These are phyloP conservation scores for Morone chrysops DNA, from an alignment of 2,113 vertebrate species.

Conservation along the genomic window DNA sequence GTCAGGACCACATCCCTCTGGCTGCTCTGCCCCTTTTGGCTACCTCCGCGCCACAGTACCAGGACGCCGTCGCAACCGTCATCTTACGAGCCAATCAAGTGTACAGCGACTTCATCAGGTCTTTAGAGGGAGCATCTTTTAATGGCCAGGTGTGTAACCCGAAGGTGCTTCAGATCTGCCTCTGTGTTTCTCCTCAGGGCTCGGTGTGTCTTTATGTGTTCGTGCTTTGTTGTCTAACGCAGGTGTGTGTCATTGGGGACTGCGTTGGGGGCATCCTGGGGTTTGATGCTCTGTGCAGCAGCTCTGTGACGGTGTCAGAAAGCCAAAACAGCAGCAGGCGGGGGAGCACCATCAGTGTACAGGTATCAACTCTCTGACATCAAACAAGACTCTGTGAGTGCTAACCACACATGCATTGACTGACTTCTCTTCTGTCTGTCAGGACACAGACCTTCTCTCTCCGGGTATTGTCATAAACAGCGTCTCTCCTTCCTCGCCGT, in stretches of 20 bases:
- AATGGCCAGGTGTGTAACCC: slow-evolving; percentile 87
- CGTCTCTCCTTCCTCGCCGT: slow-evolving; percentile 86
- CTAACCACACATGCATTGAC: not conserved
- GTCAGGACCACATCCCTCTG: slow-evolving; percentile 97
- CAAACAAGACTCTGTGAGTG: not conserved
- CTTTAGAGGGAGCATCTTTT: slow-evolving; percentile 91
- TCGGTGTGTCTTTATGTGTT: slow-evolving; percentile 12
- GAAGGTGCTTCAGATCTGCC: not conserved
- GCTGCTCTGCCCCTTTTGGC: slow-evolving; percentile 95
- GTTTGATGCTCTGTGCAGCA: slow-evolving; percentile 95
- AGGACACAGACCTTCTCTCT: slow-evolving; percentile 96
- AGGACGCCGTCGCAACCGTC: slow-evolving; percentile 93
- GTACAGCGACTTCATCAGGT: slow-evolving; percentile 93
- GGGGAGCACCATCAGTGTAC: slow-evolving; percentile 93
- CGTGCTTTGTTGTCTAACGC: slow-evolving; percentile 20
- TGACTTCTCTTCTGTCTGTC: slow-evolving; percentile 1
- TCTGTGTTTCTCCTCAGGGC: too few species aligned
- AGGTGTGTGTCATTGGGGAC: slow-evolving; percentile 98
- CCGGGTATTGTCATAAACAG: slow-evolving; percentile 91
- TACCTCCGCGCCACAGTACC: slow-evolving; percentile 95
- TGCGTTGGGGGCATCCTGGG: slow-evolving; percentile 97
- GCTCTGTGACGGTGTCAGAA: slow-evolving; percentile 90
- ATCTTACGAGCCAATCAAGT: slow-evolving; percentile 95
- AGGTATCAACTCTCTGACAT: slow-evolving; percentile 80
- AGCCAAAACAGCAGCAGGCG: slow-evolving; percentile 96